Base-by-base conservation (phyloP, 1,140 invertebrate species). In the Diorhabda elongata region DNA sequence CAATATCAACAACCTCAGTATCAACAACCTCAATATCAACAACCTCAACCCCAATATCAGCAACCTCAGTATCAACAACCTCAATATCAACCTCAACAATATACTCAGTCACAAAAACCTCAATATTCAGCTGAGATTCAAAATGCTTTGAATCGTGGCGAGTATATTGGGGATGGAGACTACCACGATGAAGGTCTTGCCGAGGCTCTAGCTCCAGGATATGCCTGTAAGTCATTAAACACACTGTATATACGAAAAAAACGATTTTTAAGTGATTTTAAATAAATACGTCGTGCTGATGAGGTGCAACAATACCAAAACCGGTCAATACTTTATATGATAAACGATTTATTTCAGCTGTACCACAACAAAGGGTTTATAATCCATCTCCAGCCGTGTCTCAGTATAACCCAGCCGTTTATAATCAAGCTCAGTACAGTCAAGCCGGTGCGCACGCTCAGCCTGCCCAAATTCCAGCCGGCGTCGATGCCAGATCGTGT, bases 401-500 rank as follows among this genome's bases (percentile, higher is more conserved):
- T 43, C 69, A 63, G 57, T 64, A 66, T 11, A 58, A 68, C n/a
- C 58, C 52, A 6, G 61, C 58, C 43, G 65, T 61, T 43, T 65
- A 62, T 44, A 66, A 64, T 68, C 62, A 59, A 58, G 44, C 58
- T 11, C 41, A 56, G 59, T 70, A 69, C 66, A 69, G 69, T 58
- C 58, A 66, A 9, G 71, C 67, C 8, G 67, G 67, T 9, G 44
- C 52, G n/a, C 67, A 65, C 58, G 66, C 60, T 43, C 42, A n/a
- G 57, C 60, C 67, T 11, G 75, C 79, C 8, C 78, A 80, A 69
- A 84, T 84, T 74, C 85, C 85, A 3, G 85, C 85, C 56, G 83
- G 83, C 69, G 80, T 85, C 64, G 82, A 83, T 70, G 78, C 85
- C 3, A 82, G 84, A 3, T 77, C 82, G 26, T 87, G 85, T 78